Conservation (phyloP, 1,140 invertebrate species). For the Drosophila pectinifera region DNA sequence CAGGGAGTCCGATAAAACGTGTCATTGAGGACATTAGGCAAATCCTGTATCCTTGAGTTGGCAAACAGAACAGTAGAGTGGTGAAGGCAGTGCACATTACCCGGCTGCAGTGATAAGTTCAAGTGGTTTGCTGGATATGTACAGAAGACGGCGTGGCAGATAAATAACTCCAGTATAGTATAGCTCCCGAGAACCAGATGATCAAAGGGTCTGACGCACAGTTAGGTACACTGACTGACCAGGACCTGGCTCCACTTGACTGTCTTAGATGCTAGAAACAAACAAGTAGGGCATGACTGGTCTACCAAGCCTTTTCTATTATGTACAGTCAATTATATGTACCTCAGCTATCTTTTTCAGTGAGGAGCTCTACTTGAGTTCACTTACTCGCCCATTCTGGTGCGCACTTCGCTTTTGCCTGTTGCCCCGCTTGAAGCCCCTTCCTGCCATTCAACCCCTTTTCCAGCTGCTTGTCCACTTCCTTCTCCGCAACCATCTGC, state of each 20-base stretch:
- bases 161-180: not conserved
- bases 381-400: not conserved
- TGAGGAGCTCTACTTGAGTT: conserved; percentile 9
- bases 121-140: not conserved
- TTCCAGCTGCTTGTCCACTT: conserved; percentile 5
- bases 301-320: no score
- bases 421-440: not conserved
- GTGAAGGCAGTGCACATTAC: conserved; percentile 1
- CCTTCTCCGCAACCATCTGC: conserved; percentile 21
- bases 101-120: not conserved
- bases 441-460: not conserved
- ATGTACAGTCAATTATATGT: no score
- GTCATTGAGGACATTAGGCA: conserved; percentile 16
- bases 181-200: not conserved
- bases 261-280: no score
- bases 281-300: no score
- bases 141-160: not conserved
- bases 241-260: no score
- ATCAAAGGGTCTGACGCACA: no score
- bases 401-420: conserved; percentile 1
- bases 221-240: not conserved
- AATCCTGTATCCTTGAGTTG: not conserved
- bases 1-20: conserved; percentile 21
- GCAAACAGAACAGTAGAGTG: not conserved
- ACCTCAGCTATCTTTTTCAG: conserved; percentile 2